These are phyloP conservation scores for Homalodisca vitripennis DNA, from an alignment of 1,140 invertebrate species.

Conservation along the genomic window DNA sequence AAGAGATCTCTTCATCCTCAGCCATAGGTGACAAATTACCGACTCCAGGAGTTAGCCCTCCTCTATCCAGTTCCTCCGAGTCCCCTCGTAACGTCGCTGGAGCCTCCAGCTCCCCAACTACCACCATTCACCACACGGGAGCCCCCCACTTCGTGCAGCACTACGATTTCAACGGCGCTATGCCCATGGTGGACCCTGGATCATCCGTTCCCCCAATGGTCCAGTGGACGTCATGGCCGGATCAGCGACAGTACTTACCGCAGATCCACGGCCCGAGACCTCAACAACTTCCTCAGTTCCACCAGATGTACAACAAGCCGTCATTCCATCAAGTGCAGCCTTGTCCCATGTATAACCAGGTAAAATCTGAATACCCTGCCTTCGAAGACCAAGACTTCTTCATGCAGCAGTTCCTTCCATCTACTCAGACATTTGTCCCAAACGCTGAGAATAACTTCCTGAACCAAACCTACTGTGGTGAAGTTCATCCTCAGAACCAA, in stretches of 20 bases:
- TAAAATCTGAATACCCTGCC: neutral
- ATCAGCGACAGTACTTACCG: neutral
- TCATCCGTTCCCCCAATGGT: neutral
- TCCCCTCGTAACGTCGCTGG: neutral
- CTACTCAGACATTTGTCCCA: neutral
- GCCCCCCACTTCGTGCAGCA: neutral
- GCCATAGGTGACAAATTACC: neutral
- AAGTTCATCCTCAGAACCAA: neutral
- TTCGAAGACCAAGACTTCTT: neutral
- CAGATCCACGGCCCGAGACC: neutral
- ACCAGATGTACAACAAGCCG: conserved; percentile 1
- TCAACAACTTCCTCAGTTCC: conserved; percentile 3
- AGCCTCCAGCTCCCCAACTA: neutral
- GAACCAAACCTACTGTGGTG: neutral
- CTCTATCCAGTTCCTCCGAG: neutral
- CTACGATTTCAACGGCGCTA: neutral
- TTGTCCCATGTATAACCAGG: neutral
- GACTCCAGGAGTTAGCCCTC: conserved; percentile 9
- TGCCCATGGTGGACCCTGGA: neutral
- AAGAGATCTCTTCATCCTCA: conserved; percentile 8
- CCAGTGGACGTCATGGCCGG: conserved; percentile 2
- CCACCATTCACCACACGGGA: conserved; percentile 17
- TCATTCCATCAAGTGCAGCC: neutral
- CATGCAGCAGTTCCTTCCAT: neutral
- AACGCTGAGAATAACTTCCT: neutral